Evolutionary conservation across 64 coral and sea anemone genomes (phyloP).

Genomic region (Acropora tenuis): DNA sequence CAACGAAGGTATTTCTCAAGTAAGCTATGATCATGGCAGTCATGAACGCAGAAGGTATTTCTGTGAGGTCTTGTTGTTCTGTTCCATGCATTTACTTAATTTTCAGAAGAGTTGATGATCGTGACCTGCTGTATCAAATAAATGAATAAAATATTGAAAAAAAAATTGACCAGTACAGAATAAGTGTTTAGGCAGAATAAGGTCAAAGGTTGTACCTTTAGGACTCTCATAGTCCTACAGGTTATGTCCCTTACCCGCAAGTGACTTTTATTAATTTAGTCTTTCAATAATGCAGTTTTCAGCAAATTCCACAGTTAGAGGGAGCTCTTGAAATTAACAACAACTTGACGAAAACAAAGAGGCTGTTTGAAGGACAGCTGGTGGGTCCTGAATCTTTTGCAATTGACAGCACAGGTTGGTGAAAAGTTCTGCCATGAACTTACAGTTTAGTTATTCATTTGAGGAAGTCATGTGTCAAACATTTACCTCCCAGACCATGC

Average conservation of each 20-base stretch:
- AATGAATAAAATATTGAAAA: no score
- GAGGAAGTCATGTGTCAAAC: no score
- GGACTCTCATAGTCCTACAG: no score
- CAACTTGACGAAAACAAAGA: conserved; percentile 42
- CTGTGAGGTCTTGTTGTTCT: not conserved
- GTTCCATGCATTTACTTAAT: not conserved
- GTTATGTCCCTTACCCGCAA: no score
- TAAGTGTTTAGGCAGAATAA: no score
- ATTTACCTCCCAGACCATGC: no score
- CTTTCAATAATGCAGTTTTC: not conserved
- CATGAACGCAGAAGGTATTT: no score
- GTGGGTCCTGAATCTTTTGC: conserved; percentile 65
- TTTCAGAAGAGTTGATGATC: not conserved
- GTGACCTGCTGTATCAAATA: not conserved
- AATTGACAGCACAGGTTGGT: conserved; percentile 40
- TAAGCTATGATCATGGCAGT: no score
- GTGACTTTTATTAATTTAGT: not conserved
- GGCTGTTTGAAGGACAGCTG: conserved; percentile 57
- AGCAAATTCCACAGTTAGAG: conserved; percentile 37
- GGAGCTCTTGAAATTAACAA: conserved; percentile 46
- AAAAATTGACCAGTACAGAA: no score
- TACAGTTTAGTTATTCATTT: no score
- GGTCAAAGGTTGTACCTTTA: no score
- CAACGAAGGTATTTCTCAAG: no score
- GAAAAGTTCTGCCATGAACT: not conserved